Percentiles rank a stretch among this genome's conserved stretches.
Evolutionary conservation across 1,140 invertebrate genomes (phyloP).

Genomic region (Dufourea novaeangliae): DNA sequence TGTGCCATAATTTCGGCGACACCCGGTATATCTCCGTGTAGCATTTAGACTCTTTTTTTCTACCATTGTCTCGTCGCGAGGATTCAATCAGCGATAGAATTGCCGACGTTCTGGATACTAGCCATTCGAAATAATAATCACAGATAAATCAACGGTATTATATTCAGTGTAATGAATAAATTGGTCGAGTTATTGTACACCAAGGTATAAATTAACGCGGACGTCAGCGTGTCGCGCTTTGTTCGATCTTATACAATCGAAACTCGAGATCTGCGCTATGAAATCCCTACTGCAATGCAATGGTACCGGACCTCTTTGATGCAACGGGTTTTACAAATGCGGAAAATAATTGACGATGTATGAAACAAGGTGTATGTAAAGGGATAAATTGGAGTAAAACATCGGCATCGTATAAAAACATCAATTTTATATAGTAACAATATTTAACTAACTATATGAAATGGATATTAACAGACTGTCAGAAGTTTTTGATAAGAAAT

Average conservation of each 20-base stretch:
- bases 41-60: too few relatives aligned
- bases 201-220: constrained; percentile 32
- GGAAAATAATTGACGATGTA: neutral
- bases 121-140: neutral
- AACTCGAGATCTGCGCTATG: neutral
- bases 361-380: neutral
- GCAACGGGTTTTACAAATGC: constrained; percentile 6
- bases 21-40: too few relatives aligned
- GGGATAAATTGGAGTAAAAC: neutral
- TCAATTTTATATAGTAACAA: neutral
- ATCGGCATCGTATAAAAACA: neutral
- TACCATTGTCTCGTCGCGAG: too few relatives aligned
- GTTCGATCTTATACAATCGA: constrained; percentile 12
- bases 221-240: constrained; percentile 1
- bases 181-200: constrained; percentile 32
- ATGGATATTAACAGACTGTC: neutral
- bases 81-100: neutral
- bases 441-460: neutral
- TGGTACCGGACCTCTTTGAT: neutral
- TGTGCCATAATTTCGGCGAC: too few relatives aligned
- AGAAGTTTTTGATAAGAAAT: too few relatives aligned
- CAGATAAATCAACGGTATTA: constrained; percentile 14
- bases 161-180: constrained; percentile 30
- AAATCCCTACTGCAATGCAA: neutral
- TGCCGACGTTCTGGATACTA: neutral